Percentiles rank a stretch among this genome's conserved stretches.
Evolutionary conservation across 2,113 vertebrate species (phyloP).

Genomic region (Corydoras maculifer): DNA sequence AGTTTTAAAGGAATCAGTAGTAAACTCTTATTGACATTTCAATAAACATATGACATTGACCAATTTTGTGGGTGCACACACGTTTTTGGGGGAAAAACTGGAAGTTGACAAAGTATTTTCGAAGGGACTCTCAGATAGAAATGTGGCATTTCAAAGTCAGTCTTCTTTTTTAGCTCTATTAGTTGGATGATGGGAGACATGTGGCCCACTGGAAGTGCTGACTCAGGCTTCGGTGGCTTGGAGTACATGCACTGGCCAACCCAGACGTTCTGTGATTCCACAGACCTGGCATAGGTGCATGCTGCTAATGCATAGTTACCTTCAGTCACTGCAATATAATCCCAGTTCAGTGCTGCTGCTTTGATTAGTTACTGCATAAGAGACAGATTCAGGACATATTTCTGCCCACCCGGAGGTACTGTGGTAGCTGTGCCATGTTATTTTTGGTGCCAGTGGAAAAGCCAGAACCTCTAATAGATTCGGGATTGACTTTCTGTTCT

Average conservation of each 20-base stretch:
- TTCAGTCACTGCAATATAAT: constrained; percentile 7
- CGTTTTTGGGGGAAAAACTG: constrained; percentile 10
- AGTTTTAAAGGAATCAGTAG: too few relatives aligned
- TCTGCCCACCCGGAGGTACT: constrained; percentile 9
- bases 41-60: too few relatives aligned
- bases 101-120: not conserved
- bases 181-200: constrained; percentile 25
- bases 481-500: constrained; percentile 3
- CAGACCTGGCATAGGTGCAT: constrained; percentile 33
- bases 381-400: constrained; percentile 2
- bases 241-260: constrained; percentile 17
- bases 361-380: not conserved
- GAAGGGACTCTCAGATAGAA: constrained; percentile 4
- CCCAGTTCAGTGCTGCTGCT: not conserved
- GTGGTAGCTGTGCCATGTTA: constrained; percentile 1
- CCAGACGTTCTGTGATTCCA: not conserved
- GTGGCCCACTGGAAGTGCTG: constrained; percentile 31
- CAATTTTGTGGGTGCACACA: too few relatives aligned
- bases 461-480: constrained; percentile 23
- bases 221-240: constrained; percentile 32
- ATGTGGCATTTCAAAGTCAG: constrained; percentile 30
- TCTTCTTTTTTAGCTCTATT: constrained; percentile 21
- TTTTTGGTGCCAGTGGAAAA: constrained; percentile 24
- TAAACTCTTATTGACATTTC: too few relatives aligned
- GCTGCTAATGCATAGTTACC: constrained; percentile 6